Base-by-base conservation (phyloP, 2,888 invertebrate genomes). In the Apamea anceps region DNA sequence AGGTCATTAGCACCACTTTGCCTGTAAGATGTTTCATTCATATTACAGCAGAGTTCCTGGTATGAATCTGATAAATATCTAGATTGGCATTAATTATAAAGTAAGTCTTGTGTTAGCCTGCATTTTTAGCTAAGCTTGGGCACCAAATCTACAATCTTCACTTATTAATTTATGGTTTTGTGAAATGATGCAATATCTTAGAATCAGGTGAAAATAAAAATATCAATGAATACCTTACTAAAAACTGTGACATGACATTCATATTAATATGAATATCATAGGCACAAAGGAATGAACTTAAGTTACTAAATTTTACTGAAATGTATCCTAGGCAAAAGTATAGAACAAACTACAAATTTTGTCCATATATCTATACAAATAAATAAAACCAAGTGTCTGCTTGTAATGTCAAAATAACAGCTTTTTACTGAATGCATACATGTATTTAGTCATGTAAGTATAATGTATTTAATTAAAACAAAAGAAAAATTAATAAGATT, bases 141-240 rank as follows among this genome's bases (percentile, higher is more conserved):
- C n/a, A 62, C 32, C 21, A 71, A 75, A 67, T 32, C 15, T 48
- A 57, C 15, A 10, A 62, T 66, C 7, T 54, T 72, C 25, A 74
- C 32, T 42, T 48, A 48, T 2, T 70, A 62, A 48, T 13, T 21
- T 25, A 70, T 28, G 25, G 28, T n/a, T 62, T 60, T 32, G 51
- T 42, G 76, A 71, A 63, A 82, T 89, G 89, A 88, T 89, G 88
- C 84, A 89, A 89, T 87, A 86, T 63, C 32, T 66, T 42, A 57
- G 12, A 54, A 67, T 42, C n/a, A 65, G 62, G 54, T 82, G 82
- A 80, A 88, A 88, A n/a, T 37, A 25, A 48, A 57, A 54, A 57
- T 10, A 70, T 48, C 25, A 65, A 28, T 12, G 32, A 21, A 42
- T 21, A 68, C 12, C 21, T 54, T 8, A 51, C 18, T 28, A 42